phyloP scores from a whole-genome alignment of 2,113 vertebrate species.

The Protomyctophum bolini region DNA sequence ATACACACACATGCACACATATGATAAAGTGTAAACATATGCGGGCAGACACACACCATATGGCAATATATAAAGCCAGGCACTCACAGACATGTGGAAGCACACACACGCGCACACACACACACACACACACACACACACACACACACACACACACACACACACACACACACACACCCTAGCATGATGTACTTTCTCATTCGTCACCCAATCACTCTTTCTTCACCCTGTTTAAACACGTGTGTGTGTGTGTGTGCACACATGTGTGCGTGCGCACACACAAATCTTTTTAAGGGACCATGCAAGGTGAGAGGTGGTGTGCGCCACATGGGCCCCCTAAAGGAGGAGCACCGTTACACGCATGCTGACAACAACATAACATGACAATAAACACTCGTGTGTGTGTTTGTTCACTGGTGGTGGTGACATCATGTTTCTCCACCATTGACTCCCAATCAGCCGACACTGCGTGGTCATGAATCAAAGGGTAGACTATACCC shows the following conservation, averaged over 20 bases:
- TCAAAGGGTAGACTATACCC: background rate
- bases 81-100: background rate
- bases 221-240: conserved; percentile 8
- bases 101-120: background rate
- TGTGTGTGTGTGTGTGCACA: no score
- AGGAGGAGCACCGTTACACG: conserved; percentile 36
- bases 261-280: background rate
- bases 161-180: background rate
- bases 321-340: conserved; percentile 14
- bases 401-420: conserved; percentile 24
- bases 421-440: conserved; percentile 15
- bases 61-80: conserved; percentile 10
- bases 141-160: background rate
- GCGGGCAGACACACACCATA: conserved; percentile 50
- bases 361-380: conserved; percentile 46
- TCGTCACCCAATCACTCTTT: conserved; percentile 28
- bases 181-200: conserved; percentile 17
- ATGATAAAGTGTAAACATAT: conserved; percentile 62
- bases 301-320: background rate
- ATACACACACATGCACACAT: conserved; percentile 7
- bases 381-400: conserved; percentile 28
- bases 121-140: conserved; percentile 15
- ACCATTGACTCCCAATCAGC: background rate
- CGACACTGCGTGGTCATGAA: background rate
- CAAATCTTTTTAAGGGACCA: no score